Conservation (phyloP, 2,797 vertebrate genomes). For the Poeciliopsis presidionis region DNA sequence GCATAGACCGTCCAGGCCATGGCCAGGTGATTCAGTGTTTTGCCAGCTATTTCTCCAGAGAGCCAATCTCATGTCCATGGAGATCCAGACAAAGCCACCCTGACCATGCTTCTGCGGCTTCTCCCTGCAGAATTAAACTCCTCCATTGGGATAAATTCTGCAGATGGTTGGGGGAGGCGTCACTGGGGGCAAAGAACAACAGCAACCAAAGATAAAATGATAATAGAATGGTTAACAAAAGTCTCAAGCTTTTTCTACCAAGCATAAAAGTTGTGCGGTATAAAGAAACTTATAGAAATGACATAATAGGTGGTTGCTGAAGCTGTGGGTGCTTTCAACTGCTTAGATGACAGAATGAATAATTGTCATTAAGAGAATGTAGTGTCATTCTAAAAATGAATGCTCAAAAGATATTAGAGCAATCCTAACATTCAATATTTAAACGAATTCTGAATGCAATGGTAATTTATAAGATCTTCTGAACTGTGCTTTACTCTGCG, state of each 20-base stretch:
- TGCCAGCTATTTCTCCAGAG: slow-evolving; percentile 72
- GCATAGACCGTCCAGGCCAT: slow-evolving; percentile 35
- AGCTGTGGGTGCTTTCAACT: neutral
- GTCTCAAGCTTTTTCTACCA: neutral
- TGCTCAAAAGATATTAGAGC: neutral
- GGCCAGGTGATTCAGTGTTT: slow-evolving; percentile 70
- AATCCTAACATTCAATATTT: neutral
- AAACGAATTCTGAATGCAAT: neutral
- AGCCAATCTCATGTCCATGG: slow-evolving; percentile 59
- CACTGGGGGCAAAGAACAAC: slow-evolving; percentile 33
- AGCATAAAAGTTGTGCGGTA: neutral
- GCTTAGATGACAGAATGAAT: neutral
- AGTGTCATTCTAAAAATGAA: neutral
- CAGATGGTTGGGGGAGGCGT: slow-evolving; percentile 70
- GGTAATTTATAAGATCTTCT: neutral
- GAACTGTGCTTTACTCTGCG: neutral
- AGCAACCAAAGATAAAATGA: slow-evolving; percentile 41
- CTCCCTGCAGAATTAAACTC: slow-evolving; percentile 52
- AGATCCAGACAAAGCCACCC: slow-evolving; percentile 60
- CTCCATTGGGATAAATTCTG: slow-evolving; percentile 57
- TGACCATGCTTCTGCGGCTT: slow-evolving; percentile 29
- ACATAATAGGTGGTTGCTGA: neutral
- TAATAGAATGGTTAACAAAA: neutral
- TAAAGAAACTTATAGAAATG: neutral
- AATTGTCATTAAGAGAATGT: neutral